A percentile compares a stretch with the other conserved stretches of the same genome.
These are phyloP conservation scores for Oscheius sp. DNA, from an alignment of 2,888 invertebrate species.

Conservation along the genomic window DNA sequence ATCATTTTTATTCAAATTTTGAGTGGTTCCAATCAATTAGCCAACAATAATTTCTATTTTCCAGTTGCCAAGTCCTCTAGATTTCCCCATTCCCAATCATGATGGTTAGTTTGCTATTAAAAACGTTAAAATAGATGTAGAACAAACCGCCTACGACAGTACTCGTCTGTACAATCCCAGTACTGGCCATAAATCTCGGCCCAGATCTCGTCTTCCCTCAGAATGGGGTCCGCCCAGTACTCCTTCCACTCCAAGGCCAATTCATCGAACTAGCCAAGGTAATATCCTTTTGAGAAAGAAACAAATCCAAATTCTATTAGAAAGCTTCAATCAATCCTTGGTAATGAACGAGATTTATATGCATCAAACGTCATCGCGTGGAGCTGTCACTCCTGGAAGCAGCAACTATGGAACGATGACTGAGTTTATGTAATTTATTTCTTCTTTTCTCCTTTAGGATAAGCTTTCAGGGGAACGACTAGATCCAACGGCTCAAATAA, in stretches of 20 bases:
- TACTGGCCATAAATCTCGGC: too few species aligned
- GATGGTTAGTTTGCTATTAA: too few species aligned
- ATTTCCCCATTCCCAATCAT: too few species aligned
- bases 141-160: too few species aligned
- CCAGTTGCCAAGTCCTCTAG: too few species aligned
- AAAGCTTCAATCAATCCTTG: background rate
- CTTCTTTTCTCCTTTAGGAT: background rate
- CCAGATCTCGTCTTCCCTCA: background rate
- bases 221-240: background rate
- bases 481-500: background rate
- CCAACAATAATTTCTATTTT: too few species aligned
- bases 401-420: constrained; percentile 3
- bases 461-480: background rate
- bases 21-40: too few species aligned
- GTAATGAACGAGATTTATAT: background rate
- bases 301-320: background rate
- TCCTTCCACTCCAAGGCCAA: background rate
- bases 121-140: too few species aligned
- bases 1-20: too few species aligned
- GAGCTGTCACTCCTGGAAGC: background rate
- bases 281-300: too few species aligned
- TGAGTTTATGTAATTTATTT: background rate
- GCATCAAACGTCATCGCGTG: background rate
- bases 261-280: background rate
- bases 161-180: too few species aligned